These are phyloP conservation scores for Habrosyne pyritoides DNA, from an alignment of 2,888 invertebrate species.

Conservation along the genomic window DNA sequence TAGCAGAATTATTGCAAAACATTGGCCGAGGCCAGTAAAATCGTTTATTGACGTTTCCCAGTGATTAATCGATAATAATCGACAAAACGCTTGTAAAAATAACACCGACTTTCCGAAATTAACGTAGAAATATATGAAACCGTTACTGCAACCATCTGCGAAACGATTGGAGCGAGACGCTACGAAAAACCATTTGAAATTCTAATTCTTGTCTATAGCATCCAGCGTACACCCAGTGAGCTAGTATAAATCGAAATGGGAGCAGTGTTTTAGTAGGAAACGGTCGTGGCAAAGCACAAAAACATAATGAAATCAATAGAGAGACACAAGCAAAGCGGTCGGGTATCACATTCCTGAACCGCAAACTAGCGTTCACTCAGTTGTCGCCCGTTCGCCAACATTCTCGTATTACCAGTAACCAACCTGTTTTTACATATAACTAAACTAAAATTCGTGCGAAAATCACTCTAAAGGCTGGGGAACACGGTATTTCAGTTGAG, in stretches of 20 bases:
- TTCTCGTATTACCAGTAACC: slow-evolving; percentile 59
- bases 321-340: slow-evolving; percentile 41
- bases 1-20: slow-evolving; percentile 38
- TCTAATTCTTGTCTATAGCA: slow-evolving; percentile 3
- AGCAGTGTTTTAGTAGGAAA: slow-evolving; percentile 12
- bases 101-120: background rate
- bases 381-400: slow-evolving; percentile 50
- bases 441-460: slow-evolving; percentile 35
- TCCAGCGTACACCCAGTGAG: background rate
- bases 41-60: slow-evolving; percentile 36
- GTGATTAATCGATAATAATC: slow-evolving; percentile 18
- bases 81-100: slow-evolving; percentile 10
- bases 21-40: slow-evolving; percentile 44
- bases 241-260: background rate
- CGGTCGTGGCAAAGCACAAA: slow-evolving; percentile 18
- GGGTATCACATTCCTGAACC: slow-evolving; percentile 58
- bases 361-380: slow-evolving; percentile 48
- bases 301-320: slow-evolving; percentile 42
- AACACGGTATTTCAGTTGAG: slow-evolving; percentile 28
- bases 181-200: slow-evolving; percentile 7
- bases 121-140: background rate
- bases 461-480: slow-evolving; percentile 36
- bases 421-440: slow-evolving; percentile 39
- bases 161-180: background rate
- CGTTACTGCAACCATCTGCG: background rate